Evolutionary conservation across 2,888 invertebrate genomes (phyloP), one percentile per base, ranked within the genome.

Genomic region (Helleia helle): DNA sequence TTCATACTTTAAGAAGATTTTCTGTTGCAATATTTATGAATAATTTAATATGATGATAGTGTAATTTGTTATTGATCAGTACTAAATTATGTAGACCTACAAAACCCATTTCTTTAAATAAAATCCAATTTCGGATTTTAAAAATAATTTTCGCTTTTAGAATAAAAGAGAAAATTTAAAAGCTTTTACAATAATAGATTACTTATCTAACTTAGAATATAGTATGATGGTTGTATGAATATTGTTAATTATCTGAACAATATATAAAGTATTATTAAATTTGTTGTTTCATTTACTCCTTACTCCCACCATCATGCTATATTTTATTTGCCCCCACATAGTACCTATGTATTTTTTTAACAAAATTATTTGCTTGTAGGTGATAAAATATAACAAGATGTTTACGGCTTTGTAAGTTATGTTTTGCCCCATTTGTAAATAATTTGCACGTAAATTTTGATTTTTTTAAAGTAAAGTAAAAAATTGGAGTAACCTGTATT

Each of bases 271-370:
- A 62, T 54, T 43, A 52, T 56, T 48, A 41, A 48, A 46, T 22
- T 41, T 56, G 73, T 74, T 71, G 81, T 83, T 83, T 83, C 59
- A 81, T 81, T 83, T 72, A 47, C 42, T 67, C 72, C 59, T 44
- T 24, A 50, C 58, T 65, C 59, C 54, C 58, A 55, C 83, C 83
- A 84, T 84, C 83, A 84, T 81, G 74, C 81, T 84, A 77, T 81
- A 74, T 47, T 54, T 58, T 54, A 48, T 34, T 15, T 27, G 18
- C 9, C 1, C n/a, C 29, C 18, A 18, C 24, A n/a, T 11, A 27
- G 2, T 12, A 18, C 8, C 8, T 28, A 31, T 24, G 36, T 17
- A 40, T 18, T 28, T 25, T 38, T 12, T 13, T 25, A 40, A 38
- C 36, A 17, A 13, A 11, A 36, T 31, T 38, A 43, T 47, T 49